Conservation (phyloP, 2,797 vertebrate species). For the Manis pentadactyla region DNA sequence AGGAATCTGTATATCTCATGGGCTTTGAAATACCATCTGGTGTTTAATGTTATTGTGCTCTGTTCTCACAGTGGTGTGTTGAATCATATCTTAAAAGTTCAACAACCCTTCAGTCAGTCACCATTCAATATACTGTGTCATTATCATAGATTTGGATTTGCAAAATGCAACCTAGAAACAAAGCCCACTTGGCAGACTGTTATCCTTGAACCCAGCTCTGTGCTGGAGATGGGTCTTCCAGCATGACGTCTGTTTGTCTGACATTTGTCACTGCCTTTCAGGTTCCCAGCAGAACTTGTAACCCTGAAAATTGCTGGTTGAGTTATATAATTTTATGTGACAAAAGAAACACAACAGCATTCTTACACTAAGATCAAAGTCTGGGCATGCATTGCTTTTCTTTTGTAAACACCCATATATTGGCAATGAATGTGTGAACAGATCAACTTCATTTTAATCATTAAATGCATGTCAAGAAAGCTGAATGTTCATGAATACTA, state of each 20-base stretch:
- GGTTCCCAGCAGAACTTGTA: conserved; percentile 68
- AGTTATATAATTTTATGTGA: conserved; percentile 61
- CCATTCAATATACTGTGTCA: conserved; percentile 82
- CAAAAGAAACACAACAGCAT: conserved; percentile 52
- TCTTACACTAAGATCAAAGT: conserved; percentile 58
- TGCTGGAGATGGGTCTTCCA: conserved; percentile 59
- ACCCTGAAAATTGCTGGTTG: conserved; percentile 73
- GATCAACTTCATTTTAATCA: conserved; percentile 58
- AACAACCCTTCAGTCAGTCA: conserved; percentile 85
- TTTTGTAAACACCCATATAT: conserved; percentile 53
- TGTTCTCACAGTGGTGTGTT: conserved; percentile 80
- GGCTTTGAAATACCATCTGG: conserved; percentile 88
- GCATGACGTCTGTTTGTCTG: conserved; percentile 70
- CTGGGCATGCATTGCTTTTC: conserved; percentile 19
- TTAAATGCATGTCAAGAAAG: conserved; percentile 49
- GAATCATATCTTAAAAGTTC: conserved; percentile 88
- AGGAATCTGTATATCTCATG: conserved; percentile 86
- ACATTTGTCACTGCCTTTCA: conserved; percentile 66
- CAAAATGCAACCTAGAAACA: conserved; percentile 83
- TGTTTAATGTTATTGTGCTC: conserved; percentile 87
- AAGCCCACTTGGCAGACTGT: conserved; percentile 78
- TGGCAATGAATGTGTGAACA: conserved; percentile 66
- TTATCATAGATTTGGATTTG: conserved; percentile 86
- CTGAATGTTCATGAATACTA: conserved; percentile 47
- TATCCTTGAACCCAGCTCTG: conserved; percentile 43